phyloP scores from a whole-genome alignment of 2,888 invertebrate species.

The Proisotoma minuta region DNA sequence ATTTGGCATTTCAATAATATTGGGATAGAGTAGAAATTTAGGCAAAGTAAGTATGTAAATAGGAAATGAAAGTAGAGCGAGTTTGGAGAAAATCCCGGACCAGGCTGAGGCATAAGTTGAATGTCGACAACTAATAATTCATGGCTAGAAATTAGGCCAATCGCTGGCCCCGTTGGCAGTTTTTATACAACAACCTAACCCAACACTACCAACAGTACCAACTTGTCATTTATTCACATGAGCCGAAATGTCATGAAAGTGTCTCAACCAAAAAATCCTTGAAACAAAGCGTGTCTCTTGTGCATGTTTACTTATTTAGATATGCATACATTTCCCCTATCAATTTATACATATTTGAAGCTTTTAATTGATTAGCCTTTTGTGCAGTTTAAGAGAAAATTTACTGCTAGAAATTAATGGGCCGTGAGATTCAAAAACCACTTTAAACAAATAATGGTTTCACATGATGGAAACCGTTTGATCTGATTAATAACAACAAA shows the following conservation, averaged over 20 bases:
- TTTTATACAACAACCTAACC: neutral
- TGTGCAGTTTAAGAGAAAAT: neutral
- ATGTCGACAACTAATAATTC: slow-evolving; percentile 6
- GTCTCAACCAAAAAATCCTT: no score
- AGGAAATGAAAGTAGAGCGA: neutral
- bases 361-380: neutral
- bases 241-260: no score
- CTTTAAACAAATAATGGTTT: no score
- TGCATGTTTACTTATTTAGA: no score
- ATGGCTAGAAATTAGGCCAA: slow-evolving; percentile 4
- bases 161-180: slow-evolving; percentile 7
- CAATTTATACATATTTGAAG: neutral
- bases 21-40: neutral
- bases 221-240: no score
- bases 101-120: neutral
- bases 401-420: slow-evolving; percentile 3
- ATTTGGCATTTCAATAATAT: neutral
- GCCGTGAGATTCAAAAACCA: no score
- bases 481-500: no score
- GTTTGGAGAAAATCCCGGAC: neutral
- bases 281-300: no score
- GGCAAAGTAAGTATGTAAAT: neutral
- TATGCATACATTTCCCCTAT: neutral
- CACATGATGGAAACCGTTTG: no score
- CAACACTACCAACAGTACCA: no score